Percentiles rank a stretch among this genome's conserved stretches.
phyloP scores from a whole-genome alignment of 2,888 invertebrate species.

The Sarcophaga variegata region DNA sequence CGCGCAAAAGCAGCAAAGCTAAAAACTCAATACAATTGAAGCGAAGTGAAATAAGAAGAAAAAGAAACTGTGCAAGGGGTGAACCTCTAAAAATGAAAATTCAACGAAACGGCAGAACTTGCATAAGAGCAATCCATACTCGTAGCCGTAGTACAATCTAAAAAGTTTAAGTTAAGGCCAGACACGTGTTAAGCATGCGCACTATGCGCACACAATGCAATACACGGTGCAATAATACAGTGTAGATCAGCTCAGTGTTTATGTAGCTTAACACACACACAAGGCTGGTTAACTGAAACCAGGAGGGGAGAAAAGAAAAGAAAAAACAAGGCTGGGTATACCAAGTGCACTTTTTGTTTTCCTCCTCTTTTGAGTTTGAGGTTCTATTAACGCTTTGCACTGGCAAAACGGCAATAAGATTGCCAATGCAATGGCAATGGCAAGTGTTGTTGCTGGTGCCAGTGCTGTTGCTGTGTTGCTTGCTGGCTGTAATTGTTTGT shows the following conservation, averaged over 20 bases:
- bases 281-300: constrained; percentile 27
- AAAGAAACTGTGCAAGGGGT: constrained; percentile 53
- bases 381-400: background rate
- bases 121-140: constrained; percentile 29
- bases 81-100: constrained; percentile 51
- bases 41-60: constrained; percentile 20
- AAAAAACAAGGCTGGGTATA: constrained; percentile 39
- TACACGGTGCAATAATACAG: no score
- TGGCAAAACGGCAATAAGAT: background rate
- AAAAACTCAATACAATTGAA: constrained; percentile 64
- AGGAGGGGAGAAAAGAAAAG: background rate
- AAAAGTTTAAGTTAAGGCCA: constrained; percentile 71
- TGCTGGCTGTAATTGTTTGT: constrained; percentile 43
- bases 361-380: constrained; percentile 7
- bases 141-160: constrained; percentile 48
- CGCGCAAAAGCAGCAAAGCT: background rate
- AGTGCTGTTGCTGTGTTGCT: constrained; percentile 4
- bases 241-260: no score
- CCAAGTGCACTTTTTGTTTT: constrained; percentile 14
- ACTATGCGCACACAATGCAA: constrained; percentile 18
- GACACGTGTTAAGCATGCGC: constrained; percentile 80
- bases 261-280: background rate
- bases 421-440: background rate
- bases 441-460: background rate
- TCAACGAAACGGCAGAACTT: background rate